A percentile compares a stretch with the other conserved stretches of the same genome.
These are phyloP conservation scores for Platynereis dumerilii DNA, from an alignment of 2,888 invertebrate genomes.

Conservation along the genomic window DNA sequence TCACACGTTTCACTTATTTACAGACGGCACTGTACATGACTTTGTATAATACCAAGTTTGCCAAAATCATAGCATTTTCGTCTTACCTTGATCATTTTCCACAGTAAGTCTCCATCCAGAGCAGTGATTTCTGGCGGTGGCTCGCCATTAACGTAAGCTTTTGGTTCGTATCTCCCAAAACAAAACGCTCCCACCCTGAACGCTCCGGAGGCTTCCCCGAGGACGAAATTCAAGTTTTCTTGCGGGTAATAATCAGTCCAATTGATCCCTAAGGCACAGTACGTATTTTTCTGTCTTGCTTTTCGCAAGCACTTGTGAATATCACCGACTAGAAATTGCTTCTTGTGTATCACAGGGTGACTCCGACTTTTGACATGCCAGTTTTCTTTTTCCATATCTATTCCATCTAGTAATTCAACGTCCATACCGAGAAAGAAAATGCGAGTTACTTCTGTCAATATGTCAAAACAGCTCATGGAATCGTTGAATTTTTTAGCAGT, in stretches of 20 bases:
- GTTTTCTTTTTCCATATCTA: conserved; percentile 38
- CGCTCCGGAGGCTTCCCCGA: conserved; percentile 50
- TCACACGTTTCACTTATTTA: too few species aligned
- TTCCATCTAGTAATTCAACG: conserved; percentile 41
- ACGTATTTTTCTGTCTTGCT: conserved; percentile 47
- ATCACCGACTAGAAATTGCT: conserved; percentile 49
- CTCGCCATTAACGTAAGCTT: conserved; percentile 39
- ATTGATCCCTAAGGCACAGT: conserved; percentile 52
- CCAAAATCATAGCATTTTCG: too few species aligned
- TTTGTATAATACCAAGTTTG: too few species aligned
- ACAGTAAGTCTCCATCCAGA: conserved; percentile 47
- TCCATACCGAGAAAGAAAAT: conserved; percentile 50
- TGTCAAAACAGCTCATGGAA: conserved; percentile 30
- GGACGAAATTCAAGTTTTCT: conserved; percentile 57
- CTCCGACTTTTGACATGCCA: conserved; percentile 42
- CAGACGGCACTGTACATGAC: too few species aligned
- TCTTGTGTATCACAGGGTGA: conserved; percentile 47
- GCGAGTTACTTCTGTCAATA: conserved; percentile 48
- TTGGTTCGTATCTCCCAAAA: conserved; percentile 57
- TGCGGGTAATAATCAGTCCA: conserved; percentile 60
- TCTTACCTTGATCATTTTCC: conserved; percentile 54
- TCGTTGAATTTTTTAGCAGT: conserved; percentile 36
- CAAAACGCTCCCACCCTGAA: conserved; percentile 50
- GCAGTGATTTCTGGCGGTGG: conserved; percentile 41
- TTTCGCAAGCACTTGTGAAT: conserved; percentile 44